Percentiles rank a stretch among this genome's conserved stretches.
Evolutionary conservation across 1,140 invertebrate species (phyloP).

Genomic region (Capitella teleta): DNA sequence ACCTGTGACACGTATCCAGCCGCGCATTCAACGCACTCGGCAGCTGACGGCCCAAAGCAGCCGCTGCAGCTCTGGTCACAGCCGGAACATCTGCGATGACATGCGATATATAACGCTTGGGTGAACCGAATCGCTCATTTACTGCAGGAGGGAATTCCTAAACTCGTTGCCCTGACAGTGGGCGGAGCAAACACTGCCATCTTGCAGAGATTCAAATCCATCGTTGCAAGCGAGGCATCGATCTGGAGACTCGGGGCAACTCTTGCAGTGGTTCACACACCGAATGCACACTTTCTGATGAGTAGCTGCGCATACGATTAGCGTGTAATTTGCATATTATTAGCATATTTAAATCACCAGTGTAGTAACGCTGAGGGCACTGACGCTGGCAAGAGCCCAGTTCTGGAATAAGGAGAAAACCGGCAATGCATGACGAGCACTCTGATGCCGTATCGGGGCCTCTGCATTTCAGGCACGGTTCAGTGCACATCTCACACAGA

Average conservation of each 20-base stretch:
- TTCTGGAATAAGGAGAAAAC: neutral
- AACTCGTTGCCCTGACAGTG: neutral
- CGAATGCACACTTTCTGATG: neutral
- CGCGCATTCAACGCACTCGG: too few relatives aligned
- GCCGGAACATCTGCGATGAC: neutral
- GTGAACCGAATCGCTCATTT: neutral
- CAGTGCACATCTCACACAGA: neutral
- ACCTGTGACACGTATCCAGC: too few relatives aligned
- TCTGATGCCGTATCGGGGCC: neutral
- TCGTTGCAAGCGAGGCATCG: constrained; percentile 2
- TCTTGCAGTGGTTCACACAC: neutral
- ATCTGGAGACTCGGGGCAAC: constrained; percentile 3
- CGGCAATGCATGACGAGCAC: neutral
- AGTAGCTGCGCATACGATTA: too few relatives aligned
- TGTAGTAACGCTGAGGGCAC: neutral
- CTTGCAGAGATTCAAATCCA: neutral
- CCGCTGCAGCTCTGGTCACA: too few relatives aligned
- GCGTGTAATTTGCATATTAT: too few relatives aligned
- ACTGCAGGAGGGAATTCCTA: neutral
- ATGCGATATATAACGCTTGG: neutral
- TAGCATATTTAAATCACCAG: too few relatives aligned
- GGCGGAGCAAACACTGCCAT: neutral
- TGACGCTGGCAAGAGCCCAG: neutral
- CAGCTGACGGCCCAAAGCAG: too few relatives aligned
- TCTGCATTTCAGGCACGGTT: constrained; percentile 1